These are phyloP conservation scores for Gobiocypris rarus DNA, from an alignment of 2,113 vertebrate genomes.

Conservation along the genomic window DNA sequence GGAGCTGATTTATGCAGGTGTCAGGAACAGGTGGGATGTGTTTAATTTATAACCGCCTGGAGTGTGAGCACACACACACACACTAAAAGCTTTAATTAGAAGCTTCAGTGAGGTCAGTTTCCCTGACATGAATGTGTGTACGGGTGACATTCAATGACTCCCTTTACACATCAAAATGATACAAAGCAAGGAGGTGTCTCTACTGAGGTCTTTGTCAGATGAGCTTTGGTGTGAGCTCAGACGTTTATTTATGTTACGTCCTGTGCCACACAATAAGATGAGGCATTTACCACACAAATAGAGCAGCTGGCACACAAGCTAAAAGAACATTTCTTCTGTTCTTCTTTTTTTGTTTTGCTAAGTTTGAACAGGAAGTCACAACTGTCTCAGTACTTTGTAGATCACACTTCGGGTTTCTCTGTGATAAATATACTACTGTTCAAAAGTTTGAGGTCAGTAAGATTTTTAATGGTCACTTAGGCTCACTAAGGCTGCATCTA, in stretches of 20 bases:
- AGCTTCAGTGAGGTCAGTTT: conserved; percentile 44
- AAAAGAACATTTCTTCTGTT: neutral
- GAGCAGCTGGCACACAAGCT: neutral
- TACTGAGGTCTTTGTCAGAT: neutral
- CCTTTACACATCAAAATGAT: neutral
- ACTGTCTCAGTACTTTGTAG: neutral
- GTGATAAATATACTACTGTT: neutral
- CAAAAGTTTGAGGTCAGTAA: neutral
- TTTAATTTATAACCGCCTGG: conserved; percentile 53
- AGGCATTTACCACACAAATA: conserved; percentile 10
- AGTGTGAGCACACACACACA: conserved; percentile 23
- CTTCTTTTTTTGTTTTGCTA: conserved; percentile 14
- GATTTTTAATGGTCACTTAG: neutral
- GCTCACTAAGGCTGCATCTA: neutral
- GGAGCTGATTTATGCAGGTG: conserved; percentile 52
- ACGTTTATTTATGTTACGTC: neutral
- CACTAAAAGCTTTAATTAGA: conserved; percentile 51
- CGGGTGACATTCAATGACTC: neutral
- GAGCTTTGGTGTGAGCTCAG: conserved; percentile 5
- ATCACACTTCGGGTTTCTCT: neutral
- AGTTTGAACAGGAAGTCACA: conserved; percentile 44
- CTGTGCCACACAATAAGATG: conserved; percentile 13
- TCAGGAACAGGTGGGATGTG: conserved; percentile 58
- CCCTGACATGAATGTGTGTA: neutral
- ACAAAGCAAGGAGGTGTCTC: neutral